Evolutionary conservation across 1,140 invertebrate genomes (phyloP).

Genomic region (Heliconius himera): DNA sequence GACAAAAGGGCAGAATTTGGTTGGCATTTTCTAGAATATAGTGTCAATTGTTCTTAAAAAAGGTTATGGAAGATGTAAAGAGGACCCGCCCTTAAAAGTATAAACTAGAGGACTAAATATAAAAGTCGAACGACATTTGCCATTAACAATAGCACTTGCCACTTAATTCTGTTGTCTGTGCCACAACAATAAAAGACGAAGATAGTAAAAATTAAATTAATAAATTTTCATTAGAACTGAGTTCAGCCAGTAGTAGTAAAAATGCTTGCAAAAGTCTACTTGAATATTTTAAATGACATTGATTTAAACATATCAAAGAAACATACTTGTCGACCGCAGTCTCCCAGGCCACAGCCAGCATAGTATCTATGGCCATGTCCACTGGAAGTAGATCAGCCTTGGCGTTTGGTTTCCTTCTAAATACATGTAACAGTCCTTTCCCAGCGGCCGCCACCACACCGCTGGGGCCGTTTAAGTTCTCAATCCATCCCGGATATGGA

Average conservation of each 20-base stretch:
- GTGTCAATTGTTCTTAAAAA: too few species aligned
- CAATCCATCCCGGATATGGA: conserved; percentile 89
- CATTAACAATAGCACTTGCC: too few species aligned
- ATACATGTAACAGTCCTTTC: conserved; percentile 88
- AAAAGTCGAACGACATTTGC: too few species aligned
- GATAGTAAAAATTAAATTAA: too few species aligned
- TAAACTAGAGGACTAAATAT: too few species aligned
- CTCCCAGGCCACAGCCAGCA: conserved; percentile 89
- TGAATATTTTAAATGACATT: background rate
- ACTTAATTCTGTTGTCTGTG: too few species aligned
- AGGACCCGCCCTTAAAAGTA: too few species aligned
- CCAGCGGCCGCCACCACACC: conserved; percentile 85
- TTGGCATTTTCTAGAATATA: too few species aligned
- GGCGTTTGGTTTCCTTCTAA: conserved; percentile 81
- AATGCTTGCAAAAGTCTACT: background rate
- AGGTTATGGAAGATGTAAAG: too few species aligned
- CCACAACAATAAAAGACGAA: too few species aligned
- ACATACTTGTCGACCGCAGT: conserved; percentile 62
- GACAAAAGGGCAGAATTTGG: too few species aligned
- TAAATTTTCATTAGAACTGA: too few species aligned
- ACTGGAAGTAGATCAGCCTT: conserved; percentile 90
- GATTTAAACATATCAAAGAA: background rate
- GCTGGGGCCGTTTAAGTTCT: conserved; percentile 95
- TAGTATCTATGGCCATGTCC: conserved; percentile 90
- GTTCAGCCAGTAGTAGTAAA: background rate